Evolutionary conservation across 23 tunicate genomes (phyloP), one percentile per base, ranked within the genome.

Genomic region (Halocynthia roretzi): DNA sequence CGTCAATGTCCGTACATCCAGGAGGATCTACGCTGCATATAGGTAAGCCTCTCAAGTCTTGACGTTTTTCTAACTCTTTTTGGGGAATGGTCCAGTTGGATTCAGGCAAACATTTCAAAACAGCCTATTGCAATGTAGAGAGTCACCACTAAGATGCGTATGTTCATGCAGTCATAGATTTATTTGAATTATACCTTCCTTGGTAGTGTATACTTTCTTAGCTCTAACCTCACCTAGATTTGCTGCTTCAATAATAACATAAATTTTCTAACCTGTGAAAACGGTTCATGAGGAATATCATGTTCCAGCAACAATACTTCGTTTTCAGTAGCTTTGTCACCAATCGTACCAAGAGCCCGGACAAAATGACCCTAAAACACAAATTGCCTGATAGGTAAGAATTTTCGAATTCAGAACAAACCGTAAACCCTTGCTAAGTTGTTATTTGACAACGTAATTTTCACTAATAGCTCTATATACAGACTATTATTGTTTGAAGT

Each of bases 1-100:
- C 99, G 75, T 96, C 99, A 82, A 96, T 96, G 61, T 96, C 99
- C 8, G 99, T 96, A 57, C 99, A 96, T 22, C 99, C 99, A 21
- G 99, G 99, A 7, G 99, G 99, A 76, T 96, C 99, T 50, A 96
- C 99, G 64, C 96, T 89, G 68, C 96, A 91, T 1, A 96, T 63
- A 8, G 95, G 92, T 22, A 89, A 78, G 31, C 58, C 8, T 10
- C 99, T 79, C 22, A 96, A 80, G 66, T 96, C 99, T 68, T 75
- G 77, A 9, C 99, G 93, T 23, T 77, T 81, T 56, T 67, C 71
- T 5, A 89, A 6, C 65, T 96, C 93, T 48, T 83, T 72, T 5
- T 68, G 75, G 6, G 96, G 95, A 62, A 96, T 96, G 11, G 80
- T 66, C 93, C 93, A 96, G 69, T 89, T 82, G 22, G 91, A 22